Base-by-base conservation (phyloP, 2,113 vertebrate genomes). In the Gadus macrocephalus region DNA sequence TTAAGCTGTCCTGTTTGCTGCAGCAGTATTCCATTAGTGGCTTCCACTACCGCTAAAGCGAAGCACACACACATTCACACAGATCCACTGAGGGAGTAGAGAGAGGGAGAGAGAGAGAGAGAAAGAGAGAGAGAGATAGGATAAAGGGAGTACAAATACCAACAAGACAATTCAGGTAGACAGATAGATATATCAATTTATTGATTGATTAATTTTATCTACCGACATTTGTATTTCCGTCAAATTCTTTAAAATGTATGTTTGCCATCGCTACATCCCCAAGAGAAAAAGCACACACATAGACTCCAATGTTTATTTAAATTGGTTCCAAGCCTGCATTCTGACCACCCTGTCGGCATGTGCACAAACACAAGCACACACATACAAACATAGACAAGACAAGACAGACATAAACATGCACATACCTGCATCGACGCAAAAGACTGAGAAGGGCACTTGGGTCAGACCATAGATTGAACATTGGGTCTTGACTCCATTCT, bases 11-110 rank as follows among this genome's bases (percentile, higher is more conserved):
- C 67, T 85, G 83, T 84, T 81, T 80, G 35, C 71, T 78, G 81
- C 90, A 91, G 82, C 85, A 90, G 87, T 77, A 72, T 77, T 79
- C 78, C 83, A 91, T 91, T 90, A 90, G 83, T 61, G 76, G 83
- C 78, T 71, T 88, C 87, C 89, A 74, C 80, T 77, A 76, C 84
- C 77, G 77, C 86, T 64, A 81, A 20, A 38, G 73, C 76, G 73
- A 75, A 28, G 70, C 15, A 3, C 70, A 64, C 27, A 66, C 68
- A 56, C 66, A 67, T 22, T 53, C 67, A 60, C 67, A 68, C 53
- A 67, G 14, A 67, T 53, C 17, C 55, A 64, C 17, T 77, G 60
- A 66, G 58, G 72, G 72, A 77, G 53, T 70, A 62, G 2, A 64
- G 14, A 68, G 27, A 11, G 25, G n/a, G 8, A 59, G n/a, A 35